A percentile compares a stretch with the other conserved stretches of the same genome.
phyloP scores from a whole-genome alignment of 2,113 vertebrate genomes.

The Heterotis niloticus region DNA sequence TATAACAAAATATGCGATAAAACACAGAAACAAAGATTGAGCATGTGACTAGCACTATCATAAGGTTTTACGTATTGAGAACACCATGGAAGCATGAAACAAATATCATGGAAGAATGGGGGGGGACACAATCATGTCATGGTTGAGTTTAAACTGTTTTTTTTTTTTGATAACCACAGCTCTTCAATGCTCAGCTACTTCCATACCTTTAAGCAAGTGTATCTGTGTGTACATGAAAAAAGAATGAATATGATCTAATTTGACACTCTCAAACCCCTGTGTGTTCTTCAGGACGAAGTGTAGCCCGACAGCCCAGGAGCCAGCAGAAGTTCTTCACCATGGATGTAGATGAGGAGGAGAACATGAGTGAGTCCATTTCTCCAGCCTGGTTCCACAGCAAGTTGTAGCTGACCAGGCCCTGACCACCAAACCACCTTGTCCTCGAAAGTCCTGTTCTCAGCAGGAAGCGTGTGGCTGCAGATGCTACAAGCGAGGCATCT shows the following conservation, averaged over 20 bases:
- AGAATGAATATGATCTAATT: background rate
- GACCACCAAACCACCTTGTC: background rate
- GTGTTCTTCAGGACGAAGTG: conserved; percentile 68
- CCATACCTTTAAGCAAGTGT: background rate
- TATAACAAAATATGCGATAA: too few relatives aligned
- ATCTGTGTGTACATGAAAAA: conserved; percentile 29
- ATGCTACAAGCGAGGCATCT: too few relatives aligned
- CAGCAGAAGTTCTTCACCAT: conserved; percentile 72
- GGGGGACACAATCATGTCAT: too few relatives aligned
- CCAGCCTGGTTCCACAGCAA: background rate
- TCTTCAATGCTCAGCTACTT: background rate
- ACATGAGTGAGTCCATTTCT: conserved; percentile 86
- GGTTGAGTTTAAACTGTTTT: too few relatives aligned
- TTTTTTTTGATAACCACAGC: too few relatives aligned
- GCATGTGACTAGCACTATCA: too few relatives aligned
- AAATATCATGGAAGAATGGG: too few relatives aligned
- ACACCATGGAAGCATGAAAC: too few relatives aligned
- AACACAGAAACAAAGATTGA: too few relatives aligned
- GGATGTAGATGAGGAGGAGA: conserved; percentile 92
- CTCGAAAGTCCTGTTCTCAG: background rate
- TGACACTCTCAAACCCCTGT: background rate
- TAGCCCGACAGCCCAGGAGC: conserved; percentile 63
- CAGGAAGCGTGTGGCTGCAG: too few relatives aligned
- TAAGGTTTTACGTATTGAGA: too few relatives aligned
- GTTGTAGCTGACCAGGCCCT: background rate